Evolutionary conservation across 2,888 invertebrate species (phyloP), one percentile per base, ranked within the genome.

Genomic region (Antitype chi): DNA sequence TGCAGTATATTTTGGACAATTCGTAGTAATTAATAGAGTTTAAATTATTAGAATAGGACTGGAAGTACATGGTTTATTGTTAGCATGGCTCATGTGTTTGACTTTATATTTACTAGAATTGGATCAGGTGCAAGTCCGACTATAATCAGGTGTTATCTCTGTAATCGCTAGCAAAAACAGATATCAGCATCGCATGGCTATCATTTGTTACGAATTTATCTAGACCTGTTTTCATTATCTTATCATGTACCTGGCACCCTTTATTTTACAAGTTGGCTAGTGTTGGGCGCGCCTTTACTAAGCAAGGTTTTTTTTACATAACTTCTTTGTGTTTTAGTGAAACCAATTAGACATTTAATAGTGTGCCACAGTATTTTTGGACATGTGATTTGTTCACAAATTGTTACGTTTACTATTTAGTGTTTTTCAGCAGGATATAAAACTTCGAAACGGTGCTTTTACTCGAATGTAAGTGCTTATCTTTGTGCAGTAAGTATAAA

Each of bases 221-320:
- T 96, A 96, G 96, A 96, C 96, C 96, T 95, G 95, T 91, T 96
- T 94, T 85, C 91, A 94, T 94, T 96, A 96, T 96, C 96, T 96
- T 96, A 96, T 96, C 96, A 84, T 82, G 80, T 89, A 90, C 87
- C 90, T 90, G 92, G 91, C 92, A 94, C 93, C 95, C 92, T 95
- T 95, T 95, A 95, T 95, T 95, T 93, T 94, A 94, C 89, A 92
- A 92, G 91, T 91, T 90, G 89, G 90, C 89, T 91, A 90, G 91
- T 90, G 89, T 87, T 91, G 91, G 93, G 91, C 88, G 93, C 91
- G 93, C 88, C 92, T 85, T 87, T 86, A 88, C 85, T 70, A 70
- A 74, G 73, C 82, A 77, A 82, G 80, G 82, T 84, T 38, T 78
- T 84, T 84, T 78, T 82, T 81, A 47, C 81, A 80, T 81, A 80